phyloP scores from a whole-genome alignment of 2,888 invertebrate species.

The Nasonia oneida region DNA sequence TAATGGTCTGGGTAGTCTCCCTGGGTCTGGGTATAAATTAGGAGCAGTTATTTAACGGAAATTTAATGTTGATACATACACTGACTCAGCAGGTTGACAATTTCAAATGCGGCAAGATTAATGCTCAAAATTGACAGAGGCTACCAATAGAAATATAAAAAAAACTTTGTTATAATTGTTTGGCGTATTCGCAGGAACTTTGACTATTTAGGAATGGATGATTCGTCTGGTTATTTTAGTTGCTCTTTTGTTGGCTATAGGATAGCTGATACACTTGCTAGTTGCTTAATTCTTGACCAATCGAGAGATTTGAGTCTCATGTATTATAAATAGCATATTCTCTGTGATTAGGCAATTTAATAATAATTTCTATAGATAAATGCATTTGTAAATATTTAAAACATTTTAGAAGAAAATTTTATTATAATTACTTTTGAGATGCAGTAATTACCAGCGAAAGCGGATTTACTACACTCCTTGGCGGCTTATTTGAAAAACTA shows the following conservation, averaged over 20 bases:
- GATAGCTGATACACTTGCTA: no score
- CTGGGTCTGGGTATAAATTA: not conserved
- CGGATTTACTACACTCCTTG: no score
- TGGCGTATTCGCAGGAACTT: not conserved
- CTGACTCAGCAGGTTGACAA: constrained; percentile 54
- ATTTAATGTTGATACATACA: constrained; percentile 8
- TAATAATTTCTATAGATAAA: not conserved
- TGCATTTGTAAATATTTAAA: no score
- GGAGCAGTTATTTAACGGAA: not conserved
- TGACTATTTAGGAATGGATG: not conserved
- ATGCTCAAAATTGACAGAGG: constrained; percentile 7
- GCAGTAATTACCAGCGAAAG: no score
- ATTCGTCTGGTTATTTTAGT: not conserved
- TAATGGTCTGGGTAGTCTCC: not conserved
- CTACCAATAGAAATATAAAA: constrained; percentile 6
- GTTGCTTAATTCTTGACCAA: not conserved
- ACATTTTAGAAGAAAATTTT: no score
- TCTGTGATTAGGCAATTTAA: not conserved
- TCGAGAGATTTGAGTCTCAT: not conserved
- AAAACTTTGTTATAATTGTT: not conserved
- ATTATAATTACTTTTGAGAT: no score
- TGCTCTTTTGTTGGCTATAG: not conserved
- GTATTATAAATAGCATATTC: not conserved
- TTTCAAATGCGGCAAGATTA: constrained; percentile 31
- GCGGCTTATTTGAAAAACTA: no score